Percentiles rank a stretch among this genome's conserved stretches.
Conservation (phyloP, 2,113 vertebrate genomes). For the Cyanistes caeruleus region DNA sequence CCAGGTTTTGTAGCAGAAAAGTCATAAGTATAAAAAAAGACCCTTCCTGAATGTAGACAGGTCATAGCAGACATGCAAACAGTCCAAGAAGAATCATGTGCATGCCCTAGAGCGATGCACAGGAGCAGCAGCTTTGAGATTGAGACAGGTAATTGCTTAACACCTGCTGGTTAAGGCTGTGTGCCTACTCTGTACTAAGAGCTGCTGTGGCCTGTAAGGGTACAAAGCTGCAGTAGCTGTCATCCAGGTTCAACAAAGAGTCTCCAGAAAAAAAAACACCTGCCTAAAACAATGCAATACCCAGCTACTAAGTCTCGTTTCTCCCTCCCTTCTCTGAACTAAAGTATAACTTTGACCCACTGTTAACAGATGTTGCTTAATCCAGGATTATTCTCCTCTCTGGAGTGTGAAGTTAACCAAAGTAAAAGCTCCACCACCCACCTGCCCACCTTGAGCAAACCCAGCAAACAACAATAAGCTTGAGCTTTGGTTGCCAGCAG, state of each 20-base stretch:
- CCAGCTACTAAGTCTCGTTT: not conserved
- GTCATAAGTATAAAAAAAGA: not conserved
- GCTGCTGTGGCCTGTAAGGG: fast-evolving
- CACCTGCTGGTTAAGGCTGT: not conserved
- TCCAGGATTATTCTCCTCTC: not conserved
- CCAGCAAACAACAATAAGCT: not conserved
- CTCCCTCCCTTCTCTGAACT: not conserved
- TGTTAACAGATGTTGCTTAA: not conserved
- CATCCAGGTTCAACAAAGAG: not conserved
- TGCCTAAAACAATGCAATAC: not conserved
- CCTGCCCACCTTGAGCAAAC: not conserved
- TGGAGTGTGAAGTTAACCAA: not conserved
- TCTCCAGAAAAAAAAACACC: not conserved
- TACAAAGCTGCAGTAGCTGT: not conserved
- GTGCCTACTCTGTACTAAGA: not conserved
- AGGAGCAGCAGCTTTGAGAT: not conserved
- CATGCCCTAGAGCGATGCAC: not conserved
- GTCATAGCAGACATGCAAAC: not conserved
- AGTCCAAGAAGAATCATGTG: not conserved
- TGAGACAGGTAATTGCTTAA: not conserved
- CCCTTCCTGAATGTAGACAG: not conserved
- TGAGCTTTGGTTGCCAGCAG: not conserved
- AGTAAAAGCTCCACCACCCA: not conserved
- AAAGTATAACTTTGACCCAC: not conserved
- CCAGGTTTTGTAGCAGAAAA: not conserved